These are phyloP conservation scores for Tragelaphus scriptus DNA, from an alignment of 2,113 vertebrate genomes.

Conservation along the genomic window DNA sequence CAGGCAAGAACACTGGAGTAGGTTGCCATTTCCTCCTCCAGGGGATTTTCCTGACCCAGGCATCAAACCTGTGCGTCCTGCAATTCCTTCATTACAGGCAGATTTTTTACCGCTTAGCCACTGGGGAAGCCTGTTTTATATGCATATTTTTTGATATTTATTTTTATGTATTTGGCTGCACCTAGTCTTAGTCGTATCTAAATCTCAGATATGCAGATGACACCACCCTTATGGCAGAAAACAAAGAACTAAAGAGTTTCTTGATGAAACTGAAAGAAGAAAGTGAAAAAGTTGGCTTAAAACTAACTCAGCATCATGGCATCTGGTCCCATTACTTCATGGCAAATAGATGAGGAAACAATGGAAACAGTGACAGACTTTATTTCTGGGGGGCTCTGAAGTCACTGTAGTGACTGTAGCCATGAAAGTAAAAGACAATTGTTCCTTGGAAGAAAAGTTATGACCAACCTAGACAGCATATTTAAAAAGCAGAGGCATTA, in stretches of 20 bases:
- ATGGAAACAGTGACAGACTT: not conserved
- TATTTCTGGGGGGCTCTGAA: not conserved
- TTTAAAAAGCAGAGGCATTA: not conserved
- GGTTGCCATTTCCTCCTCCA: not conserved
- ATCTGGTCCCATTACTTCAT: not conserved
- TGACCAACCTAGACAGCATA: not conserved
- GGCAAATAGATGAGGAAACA: not conserved
- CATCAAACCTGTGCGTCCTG: not conserved
- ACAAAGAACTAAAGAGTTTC: not conserved
- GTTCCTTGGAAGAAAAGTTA: not conserved
- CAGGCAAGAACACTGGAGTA: not conserved
- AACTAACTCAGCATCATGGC: not conserved
- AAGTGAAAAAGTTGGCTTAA: not conserved
- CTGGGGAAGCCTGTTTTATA: not conserved
- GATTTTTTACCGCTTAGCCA: rapidly evolving
- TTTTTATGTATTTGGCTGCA: not conserved
- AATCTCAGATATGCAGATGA: too few species aligned
- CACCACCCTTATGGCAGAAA: not conserved
- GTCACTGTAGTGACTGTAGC: not conserved
- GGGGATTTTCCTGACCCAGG: not conserved
- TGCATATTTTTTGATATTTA: not conserved
- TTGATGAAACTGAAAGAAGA: not conserved
- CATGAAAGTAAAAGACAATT: not conserved
- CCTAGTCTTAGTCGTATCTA: not conserved
- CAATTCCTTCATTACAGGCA: not conserved